A percentile compares a stretch with the other conserved stretches of the same genome.
These are phyloP conservation scores for Eupithecia centaureata DNA, from an alignment of 2,888 invertebrate species.

Conservation along the genomic window DNA sequence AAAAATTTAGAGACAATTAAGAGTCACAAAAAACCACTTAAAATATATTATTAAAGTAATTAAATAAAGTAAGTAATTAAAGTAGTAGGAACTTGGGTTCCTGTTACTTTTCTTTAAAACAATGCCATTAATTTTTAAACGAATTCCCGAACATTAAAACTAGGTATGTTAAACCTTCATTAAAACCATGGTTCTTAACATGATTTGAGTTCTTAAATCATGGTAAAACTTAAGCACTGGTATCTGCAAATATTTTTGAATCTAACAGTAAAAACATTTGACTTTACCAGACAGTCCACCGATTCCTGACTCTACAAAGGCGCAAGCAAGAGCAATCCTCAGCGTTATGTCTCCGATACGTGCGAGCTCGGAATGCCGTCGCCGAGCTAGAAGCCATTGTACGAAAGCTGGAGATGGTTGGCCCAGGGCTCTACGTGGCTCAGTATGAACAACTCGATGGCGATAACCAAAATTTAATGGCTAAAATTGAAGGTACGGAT, in stretches of 20 bases:
- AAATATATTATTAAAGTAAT: too few species aligned
- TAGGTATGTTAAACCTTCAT: too few species aligned
- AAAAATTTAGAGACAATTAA: too few species aligned
- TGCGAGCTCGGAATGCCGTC: slow-evolving; percentile 74
- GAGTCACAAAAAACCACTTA: too few species aligned
- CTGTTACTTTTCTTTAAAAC: background rate
- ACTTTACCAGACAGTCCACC: slow-evolving; percentile 63
- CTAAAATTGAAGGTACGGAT: slow-evolving; percentile 74
- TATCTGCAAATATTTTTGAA: background rate
- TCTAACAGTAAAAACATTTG: background rate
- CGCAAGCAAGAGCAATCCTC: slow-evolving; percentile 70
- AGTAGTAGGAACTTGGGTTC: background rate
- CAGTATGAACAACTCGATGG: slow-evolving; percentile 74
- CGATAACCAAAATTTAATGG: slow-evolving; percentile 70
- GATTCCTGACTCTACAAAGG: slow-evolving; percentile 69
- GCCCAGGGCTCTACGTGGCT: slow-evolving; percentile 74
- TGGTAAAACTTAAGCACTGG: background rate
- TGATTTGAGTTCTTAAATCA: too few species aligned
- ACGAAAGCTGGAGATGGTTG: slow-evolving; percentile 69
- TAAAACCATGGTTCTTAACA: too few species aligned
- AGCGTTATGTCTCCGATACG: slow-evolving; percentile 68
- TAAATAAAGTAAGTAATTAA: too few species aligned
- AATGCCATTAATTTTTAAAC: background rate
- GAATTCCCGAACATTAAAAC: background rate
- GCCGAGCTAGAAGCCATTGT: slow-evolving; percentile 67